Percentiles rank a stretch among this genome's conserved stretches.
These are phyloP conservation scores for Calliopsis andreniformis DNA, from an alignment of 1,140 invertebrate genomes.

Conservation along the genomic window DNA sequence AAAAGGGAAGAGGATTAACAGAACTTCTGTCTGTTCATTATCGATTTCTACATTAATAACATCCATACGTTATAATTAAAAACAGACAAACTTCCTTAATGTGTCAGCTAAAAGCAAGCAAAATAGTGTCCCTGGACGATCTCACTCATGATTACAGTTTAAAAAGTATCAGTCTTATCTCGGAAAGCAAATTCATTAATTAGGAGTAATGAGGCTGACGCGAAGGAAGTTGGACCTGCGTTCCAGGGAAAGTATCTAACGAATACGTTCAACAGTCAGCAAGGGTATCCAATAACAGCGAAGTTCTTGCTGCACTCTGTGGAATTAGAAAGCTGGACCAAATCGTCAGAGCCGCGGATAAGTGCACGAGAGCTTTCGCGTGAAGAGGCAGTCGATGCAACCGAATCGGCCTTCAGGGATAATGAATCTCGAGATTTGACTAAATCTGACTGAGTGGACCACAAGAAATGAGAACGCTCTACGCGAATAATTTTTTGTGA, in stretches of 20 bases:
- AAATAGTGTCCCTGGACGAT: background rate
- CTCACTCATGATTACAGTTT: background rate
- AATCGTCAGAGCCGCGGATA: constrained; percentile 39
- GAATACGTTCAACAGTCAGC: constrained; percentile 19
- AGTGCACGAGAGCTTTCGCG: constrained; percentile 21
- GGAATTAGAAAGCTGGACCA: constrained; percentile 27
- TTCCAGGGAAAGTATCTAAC: background rate
- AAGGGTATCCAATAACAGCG: constrained; percentile 16
- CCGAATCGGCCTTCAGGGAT: constrained; percentile 44
- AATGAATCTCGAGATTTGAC: constrained; percentile 62
- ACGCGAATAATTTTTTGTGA: too few species aligned
- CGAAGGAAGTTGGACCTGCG: background rate
- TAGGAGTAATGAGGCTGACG: constrained; percentile 6
- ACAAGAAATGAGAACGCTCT: constrained; percentile 24
- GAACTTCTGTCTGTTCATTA: too few species aligned
- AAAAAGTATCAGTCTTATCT: constrained; percentile 13
- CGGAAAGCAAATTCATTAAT: constrained; percentile 21
- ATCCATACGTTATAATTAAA: constrained; percentile 33
- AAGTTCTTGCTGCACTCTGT: constrained; percentile 37
- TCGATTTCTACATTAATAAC: constrained; percentile 29
- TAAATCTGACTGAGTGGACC: constrained; percentile 12
- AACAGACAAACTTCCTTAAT: background rate
- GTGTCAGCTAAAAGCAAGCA: background rate
- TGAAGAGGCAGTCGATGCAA: constrained; percentile 23
- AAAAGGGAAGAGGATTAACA: too few species aligned